These are phyloP conservation scores for Papilio demoleus DNA, from an alignment of 2,888 invertebrate species.

Conservation along the genomic window DNA sequence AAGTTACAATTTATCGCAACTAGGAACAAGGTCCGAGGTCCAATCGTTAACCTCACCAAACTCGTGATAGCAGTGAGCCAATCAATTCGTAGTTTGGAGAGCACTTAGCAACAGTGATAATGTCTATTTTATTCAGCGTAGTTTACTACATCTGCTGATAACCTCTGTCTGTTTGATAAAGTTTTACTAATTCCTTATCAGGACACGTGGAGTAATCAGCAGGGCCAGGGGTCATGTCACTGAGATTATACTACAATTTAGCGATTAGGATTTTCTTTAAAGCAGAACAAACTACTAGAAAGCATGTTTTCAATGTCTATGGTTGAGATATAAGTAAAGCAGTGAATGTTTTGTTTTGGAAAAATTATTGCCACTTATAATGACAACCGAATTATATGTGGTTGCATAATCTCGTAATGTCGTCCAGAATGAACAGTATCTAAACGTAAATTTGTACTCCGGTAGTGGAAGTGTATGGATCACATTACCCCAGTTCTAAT, in stretches of 20 bases:
- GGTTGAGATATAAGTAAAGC: too few relatives aligned
- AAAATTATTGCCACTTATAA: too few relatives aligned
- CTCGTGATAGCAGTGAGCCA: conserved; percentile 16
- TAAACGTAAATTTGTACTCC: neutral
- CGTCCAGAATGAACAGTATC: too few relatives aligned
- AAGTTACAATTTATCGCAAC: conserved; percentile 10
- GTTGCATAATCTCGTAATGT: too few relatives aligned
- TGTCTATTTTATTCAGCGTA: conserved; percentile 45
- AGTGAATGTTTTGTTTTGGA: too few relatives aligned
- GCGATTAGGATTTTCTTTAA: neutral
- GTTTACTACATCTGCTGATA: conserved; percentile 54
- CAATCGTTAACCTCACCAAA: conserved; percentile 17
- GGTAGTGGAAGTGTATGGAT: neutral
- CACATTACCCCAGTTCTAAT: neutral
- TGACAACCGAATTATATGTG: too few relatives aligned
- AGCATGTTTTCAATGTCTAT: too few relatives aligned
- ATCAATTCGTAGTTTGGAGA: conserved; percentile 3
- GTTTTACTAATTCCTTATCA: conserved; percentile 44
- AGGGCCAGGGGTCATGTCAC: conserved; percentile 26
- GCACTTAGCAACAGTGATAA: conserved; percentile 40
- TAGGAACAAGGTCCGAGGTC: conserved; percentile 21
- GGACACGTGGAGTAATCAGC: conserved; percentile 42
- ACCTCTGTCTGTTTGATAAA: conserved; percentile 43
- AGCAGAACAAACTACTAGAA: neutral
- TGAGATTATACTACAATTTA: conserved; percentile 33